Evolutionary conservation across 2,113 vertebrate genomes (phyloP).

Genomic region (Caretta caretta): DNA sequence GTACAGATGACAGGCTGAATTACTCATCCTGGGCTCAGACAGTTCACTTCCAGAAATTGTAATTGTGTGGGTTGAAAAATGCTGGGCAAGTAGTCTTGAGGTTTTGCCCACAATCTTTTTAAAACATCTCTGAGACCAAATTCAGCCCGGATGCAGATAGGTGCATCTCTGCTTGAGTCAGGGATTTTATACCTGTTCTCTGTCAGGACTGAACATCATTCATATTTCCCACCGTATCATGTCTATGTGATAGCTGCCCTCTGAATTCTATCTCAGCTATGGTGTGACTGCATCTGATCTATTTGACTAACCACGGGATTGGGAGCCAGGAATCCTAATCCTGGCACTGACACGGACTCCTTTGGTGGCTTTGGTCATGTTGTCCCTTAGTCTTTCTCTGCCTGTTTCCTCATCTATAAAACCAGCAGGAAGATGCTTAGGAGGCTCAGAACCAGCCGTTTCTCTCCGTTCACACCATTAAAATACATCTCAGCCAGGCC

Average conservation of each 20-base stretch:
- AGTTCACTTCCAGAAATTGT: neutral
- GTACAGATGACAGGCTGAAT: neutral
- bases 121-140: neutral
- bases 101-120: neutral
- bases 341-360: rapidly evolving
- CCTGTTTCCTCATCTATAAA: neutral
- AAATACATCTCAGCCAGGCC: neutral
- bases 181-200: neutral
- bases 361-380: neutral
- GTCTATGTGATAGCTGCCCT: rapidly evolving
- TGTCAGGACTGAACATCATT: neutral
- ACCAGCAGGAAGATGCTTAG: neutral
- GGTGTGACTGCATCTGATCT: neutral
- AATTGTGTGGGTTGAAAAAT: neutral
- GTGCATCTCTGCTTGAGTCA: rapidly evolving
- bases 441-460: neutral
- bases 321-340: neutral
- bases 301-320: neutral
- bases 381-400: neutral
- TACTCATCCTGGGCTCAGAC: neutral
- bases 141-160: rapidly evolving
- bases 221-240: neutral
- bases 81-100: neutral
- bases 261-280: neutral
- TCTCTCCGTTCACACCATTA: rapidly evolving